Percentiles rank a stretch among this genome's conserved stretches.
phyloP scores from a whole-genome alignment of 1,140 invertebrate genomes.

The Monochamus saltuarius region DNA sequence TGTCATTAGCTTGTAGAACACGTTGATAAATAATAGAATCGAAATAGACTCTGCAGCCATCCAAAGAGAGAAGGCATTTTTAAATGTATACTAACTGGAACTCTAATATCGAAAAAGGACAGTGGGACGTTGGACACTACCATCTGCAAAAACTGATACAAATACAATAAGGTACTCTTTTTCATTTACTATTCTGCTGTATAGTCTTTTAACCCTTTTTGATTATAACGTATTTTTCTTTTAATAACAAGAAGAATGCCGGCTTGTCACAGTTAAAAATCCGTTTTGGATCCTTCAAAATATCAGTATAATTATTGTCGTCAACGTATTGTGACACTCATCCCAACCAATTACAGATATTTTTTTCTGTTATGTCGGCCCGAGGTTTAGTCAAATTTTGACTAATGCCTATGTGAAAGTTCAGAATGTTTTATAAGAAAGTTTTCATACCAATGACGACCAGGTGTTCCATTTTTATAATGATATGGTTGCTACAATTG shows the following conservation, averaged over 20 bases:
- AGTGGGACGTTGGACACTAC: slow-evolving; percentile 6
- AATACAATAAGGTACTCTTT: slow-evolving; percentile 6
- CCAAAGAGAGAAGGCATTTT: slow-evolving; percentile 38
- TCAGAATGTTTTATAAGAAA: neutral
- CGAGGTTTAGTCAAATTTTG: slow-evolving; percentile 1
- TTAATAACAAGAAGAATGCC: slow-evolving; percentile 3
- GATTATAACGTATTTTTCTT: slow-evolving; percentile 7
- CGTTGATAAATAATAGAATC: slow-evolving; percentile 49
- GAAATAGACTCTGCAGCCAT: slow-evolving; percentile 51
- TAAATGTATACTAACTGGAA: neutral
- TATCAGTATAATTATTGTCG: neutral
- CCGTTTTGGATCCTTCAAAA: too few species aligned
- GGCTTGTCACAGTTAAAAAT: neutral
- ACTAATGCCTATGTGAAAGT: neutral
- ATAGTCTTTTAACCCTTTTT: slow-evolving; percentile 8
- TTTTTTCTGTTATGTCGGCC: neutral
- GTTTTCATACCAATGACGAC: neutral
- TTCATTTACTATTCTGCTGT: neutral
- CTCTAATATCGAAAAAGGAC: slow-evolving; percentile 8
- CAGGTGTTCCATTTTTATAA: neutral
- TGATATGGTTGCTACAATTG: neutral
- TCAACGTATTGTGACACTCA: neutral
- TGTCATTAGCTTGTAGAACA: slow-evolving; percentile 48
- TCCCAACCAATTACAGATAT: neutral
- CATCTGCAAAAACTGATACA: neutral